A percentile compares a stretch with the other conserved stretches of the same genome.
phyloP scores from a whole-genome alignment of 2,888 invertebrate genomes.

The Dilophus febrilis region DNA sequence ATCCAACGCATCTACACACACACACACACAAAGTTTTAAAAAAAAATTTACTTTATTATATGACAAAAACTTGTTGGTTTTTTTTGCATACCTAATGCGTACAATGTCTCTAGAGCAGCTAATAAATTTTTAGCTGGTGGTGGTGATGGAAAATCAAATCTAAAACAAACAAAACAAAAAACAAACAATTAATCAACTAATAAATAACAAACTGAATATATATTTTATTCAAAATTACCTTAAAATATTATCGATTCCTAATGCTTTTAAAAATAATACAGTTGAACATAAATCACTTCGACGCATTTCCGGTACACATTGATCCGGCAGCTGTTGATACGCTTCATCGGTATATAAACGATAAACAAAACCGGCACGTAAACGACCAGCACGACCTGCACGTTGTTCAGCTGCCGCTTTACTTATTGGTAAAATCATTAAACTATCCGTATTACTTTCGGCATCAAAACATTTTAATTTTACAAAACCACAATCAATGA shows the following conservation, averaged over 20 bases:
- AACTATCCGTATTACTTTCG: constrained; percentile 61
- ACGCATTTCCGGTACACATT: constrained; percentile 84
- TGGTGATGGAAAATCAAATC: constrained; percentile 82
- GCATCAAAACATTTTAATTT: constrained; percentile 83
- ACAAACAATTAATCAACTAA: too few species aligned
- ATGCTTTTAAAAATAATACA: constrained; percentile 77
- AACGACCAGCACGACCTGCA: constrained; percentile 82
- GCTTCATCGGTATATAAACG: constrained; percentile 66
- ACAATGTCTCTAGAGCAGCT: constrained; percentile 70
- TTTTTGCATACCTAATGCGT: constrained; percentile 44
- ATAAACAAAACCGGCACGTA: constrained; percentile 69
- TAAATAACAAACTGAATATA: constrained; percentile 15
- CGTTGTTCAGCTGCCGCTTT: constrained; percentile 81
- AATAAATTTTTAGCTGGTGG: constrained; percentile 80
- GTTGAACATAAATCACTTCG: constrained; percentile 71
- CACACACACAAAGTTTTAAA: constrained; percentile 5
- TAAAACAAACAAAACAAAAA: background rate
- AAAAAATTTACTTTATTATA: background rate
- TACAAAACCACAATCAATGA: constrained; percentile 91
- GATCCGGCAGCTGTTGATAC: constrained; percentile 46
- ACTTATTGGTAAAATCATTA: constrained; percentile 69
- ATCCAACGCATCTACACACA: constrained; percentile 57
- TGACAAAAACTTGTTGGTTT: background rate
- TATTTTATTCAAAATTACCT: constrained; percentile 13
- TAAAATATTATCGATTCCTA: constrained; percentile 84